phyloP scores from a whole-genome alignment of 2,797 vertebrate species.

The Adelosebastes latens region DNA sequence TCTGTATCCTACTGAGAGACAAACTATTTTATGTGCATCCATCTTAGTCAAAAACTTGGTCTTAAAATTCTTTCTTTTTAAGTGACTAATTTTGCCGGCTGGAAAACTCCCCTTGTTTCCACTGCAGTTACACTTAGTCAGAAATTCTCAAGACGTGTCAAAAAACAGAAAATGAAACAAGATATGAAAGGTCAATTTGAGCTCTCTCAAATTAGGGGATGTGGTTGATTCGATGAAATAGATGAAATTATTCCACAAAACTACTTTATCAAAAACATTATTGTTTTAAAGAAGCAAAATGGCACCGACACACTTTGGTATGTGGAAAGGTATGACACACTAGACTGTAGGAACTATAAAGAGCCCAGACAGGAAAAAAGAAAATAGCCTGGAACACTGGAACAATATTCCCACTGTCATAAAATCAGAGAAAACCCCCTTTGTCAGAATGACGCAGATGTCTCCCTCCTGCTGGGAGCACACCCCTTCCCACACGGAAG shows the following conservation, averaged over 20 bases:
- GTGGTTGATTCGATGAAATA: background rate
- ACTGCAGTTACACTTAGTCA: background rate
- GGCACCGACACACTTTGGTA: background rate
- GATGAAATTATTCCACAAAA: background rate
- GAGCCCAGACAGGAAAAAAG: conserved; percentile 14
- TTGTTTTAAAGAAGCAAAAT: background rate
- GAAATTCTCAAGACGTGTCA: background rate
- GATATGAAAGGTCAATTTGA: background rate
- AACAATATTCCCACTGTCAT: conserved; percentile 57
- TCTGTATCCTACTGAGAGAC: conserved; percentile 14
- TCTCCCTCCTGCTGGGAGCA: conserved; percentile 63
- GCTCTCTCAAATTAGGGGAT: background rate
- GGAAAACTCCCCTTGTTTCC: background rate
- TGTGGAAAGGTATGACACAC: conserved; percentile 10
- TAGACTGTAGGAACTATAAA: conserved; percentile 15
- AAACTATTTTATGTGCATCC: conserved; percentile 5
- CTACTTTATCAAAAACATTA: background rate
- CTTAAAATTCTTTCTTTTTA: background rate
- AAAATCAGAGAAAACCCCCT: conserved; percentile 72
- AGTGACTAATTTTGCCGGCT: background rate
- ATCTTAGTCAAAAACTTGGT: conserved; percentile 31
- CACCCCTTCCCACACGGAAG: conserved; percentile 60
- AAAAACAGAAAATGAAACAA: background rate
- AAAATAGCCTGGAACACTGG: conserved; percentile 26
- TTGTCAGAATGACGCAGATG: conserved; percentile 62